These are phyloP conservation scores for Leptocoma aspasia DNA, from an alignment of 2,113 vertebrate species.

Conservation along the genomic window DNA sequence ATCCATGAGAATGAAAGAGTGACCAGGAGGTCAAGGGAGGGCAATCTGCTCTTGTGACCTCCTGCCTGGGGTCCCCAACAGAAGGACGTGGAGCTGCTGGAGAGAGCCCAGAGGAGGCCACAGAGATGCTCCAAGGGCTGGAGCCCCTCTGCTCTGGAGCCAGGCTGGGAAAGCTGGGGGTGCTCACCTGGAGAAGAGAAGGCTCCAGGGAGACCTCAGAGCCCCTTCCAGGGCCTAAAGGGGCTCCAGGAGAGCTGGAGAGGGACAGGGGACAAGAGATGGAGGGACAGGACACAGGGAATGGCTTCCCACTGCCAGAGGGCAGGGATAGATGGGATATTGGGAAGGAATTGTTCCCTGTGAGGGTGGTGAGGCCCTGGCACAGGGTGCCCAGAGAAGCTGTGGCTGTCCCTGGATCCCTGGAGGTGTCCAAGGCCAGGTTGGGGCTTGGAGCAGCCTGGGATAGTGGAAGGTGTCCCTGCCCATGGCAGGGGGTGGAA, in stretches of 20 bases:
- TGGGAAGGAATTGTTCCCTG: fast-evolving
- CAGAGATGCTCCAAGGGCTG: fast-evolving
- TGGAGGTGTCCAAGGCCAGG: neutral
- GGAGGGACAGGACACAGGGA: neutral
- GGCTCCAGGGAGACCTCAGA: neutral
- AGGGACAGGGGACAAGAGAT: neutral
- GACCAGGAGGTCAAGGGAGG: neutral
- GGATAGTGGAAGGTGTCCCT: neutral
- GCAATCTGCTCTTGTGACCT: neutral
- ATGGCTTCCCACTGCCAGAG: neutral
- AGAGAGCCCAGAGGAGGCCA: fast-evolving
- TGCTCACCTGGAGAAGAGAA: neutral
- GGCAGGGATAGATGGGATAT: fast-evolving
- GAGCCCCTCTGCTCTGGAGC: neutral
- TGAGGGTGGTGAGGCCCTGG: fast-evolving
- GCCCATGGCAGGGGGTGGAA: neutral
- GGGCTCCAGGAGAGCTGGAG: neutral
- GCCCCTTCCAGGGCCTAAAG: neutral
- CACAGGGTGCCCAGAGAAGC: neutral
- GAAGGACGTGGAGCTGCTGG: neutral
- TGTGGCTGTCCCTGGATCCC: neutral
- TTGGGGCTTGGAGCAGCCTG: fast-evolving
- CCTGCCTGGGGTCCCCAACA: fast-evolving
- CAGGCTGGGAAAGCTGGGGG: neutral
- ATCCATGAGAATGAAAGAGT: neutral